Percentiles rank a stretch among this genome's conserved stretches.
These are phyloP conservation scores for Sinelater perroti DNA, from an alignment of 2,888 invertebrate species.

Conservation along the genomic window DNA sequence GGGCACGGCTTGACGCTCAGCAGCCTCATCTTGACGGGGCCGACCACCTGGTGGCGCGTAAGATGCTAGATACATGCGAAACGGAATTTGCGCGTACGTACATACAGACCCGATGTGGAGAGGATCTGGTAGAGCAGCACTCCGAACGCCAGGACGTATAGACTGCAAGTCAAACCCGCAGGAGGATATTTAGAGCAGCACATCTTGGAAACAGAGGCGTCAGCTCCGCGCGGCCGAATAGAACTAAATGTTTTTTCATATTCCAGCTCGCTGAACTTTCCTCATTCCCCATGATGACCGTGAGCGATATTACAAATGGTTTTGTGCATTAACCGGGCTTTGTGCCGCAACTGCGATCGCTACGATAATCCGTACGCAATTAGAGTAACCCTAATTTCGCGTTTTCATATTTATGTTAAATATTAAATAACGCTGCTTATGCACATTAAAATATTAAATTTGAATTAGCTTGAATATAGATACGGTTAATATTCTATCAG, in stretches of 20 bases:
- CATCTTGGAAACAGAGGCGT: constrained; percentile 10
- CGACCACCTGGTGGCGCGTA: constrained; percentile 3
- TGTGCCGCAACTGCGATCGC: too few species aligned
- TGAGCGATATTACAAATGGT: constrained; percentile 13
- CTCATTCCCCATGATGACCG: constrained; percentile 15
- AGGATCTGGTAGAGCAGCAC: background rate
- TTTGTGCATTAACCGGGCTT: constrained; percentile 12
- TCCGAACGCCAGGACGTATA: constrained; percentile 1
- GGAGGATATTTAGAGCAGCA: constrained; percentile 13
- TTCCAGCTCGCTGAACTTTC: constrained; percentile 5
- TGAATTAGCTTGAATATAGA: too few species aligned
- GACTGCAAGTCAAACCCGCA: background rate
- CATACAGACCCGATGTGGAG: background rate
- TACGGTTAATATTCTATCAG: too few species aligned
- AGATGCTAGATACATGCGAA: background rate
- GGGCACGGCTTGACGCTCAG: constrained; percentile 6
- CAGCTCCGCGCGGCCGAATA: background rate
- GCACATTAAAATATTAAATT: too few species aligned
- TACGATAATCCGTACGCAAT: too few species aligned
- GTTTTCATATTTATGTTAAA: too few species aligned
- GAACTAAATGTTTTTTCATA: constrained; percentile 17
- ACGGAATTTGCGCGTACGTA: background rate
- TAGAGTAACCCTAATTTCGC: too few species aligned
- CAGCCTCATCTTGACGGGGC: constrained; percentile 1
- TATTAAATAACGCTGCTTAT: too few species aligned